Percentiles rank a stretch among this genome's conserved stretches.
Evolutionary conservation across 2,888 invertebrate species (phyloP).

Genomic region (Disparrhopalites patrizii): DNA sequence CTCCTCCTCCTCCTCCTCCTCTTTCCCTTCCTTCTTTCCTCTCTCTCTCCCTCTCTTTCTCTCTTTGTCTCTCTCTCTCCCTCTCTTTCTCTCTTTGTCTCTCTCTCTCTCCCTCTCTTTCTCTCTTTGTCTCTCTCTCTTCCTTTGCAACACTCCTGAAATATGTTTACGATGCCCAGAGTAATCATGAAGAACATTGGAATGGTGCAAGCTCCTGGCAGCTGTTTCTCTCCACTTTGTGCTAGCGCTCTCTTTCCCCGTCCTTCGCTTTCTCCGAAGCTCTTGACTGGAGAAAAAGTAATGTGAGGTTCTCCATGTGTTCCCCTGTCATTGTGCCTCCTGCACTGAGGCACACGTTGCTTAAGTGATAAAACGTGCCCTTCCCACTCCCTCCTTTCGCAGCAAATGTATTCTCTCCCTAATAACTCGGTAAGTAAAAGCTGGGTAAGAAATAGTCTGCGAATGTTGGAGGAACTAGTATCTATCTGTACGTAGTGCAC

Average conservation of each 20-base stretch:
- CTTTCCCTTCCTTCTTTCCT: background rate
- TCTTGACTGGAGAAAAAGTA: no score
- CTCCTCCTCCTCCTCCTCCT: background rate
- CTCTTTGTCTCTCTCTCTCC: no score
- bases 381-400: no score
- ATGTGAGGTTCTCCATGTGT: no score
- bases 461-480: background rate
- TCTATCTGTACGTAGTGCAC: background rate
- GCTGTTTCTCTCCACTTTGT: background rate
- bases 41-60: background rate
- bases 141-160: background rate
- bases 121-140: no score
- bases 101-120: background rate
- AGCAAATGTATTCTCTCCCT: no score
- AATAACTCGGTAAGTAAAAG: no score
- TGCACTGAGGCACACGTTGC: background rate
- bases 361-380: no score
- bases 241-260: background rate
- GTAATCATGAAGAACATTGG: constrained; percentile 15
- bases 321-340: background rate
- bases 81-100: background rate
- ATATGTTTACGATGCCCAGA: constrained; percentile 18
- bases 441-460: background rate
- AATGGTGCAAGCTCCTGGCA: constrained; percentile 1
- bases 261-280: background rate